Evolutionary conservation across 2,888 invertebrate species (phyloP), one percentile per base, ranked within the genome.

Genomic region (Agonopterix alstromeriana): DNA sequence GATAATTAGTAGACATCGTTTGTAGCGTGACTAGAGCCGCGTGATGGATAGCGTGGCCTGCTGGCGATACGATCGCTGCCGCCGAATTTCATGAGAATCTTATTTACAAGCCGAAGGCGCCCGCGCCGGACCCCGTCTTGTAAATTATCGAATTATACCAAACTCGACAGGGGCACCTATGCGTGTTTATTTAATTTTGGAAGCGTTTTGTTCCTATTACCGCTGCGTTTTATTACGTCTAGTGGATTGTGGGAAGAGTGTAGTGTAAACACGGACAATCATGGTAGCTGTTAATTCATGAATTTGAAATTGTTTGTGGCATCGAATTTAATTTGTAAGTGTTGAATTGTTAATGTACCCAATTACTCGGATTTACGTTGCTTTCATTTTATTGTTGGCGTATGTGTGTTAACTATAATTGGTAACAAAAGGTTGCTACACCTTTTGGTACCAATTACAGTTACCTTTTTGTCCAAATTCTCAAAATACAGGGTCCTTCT

Each of bases 31-130:
- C 73, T 75, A 70, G 73, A 62, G 64, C 65, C 55, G 53, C 58
- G 68, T 82, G 82, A 84, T 79, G 76, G 79, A 84, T 85, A 72
- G 82, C 82, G 81, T 82, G 86, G 82, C 82, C 80, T 82, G 86
- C 72, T 64, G 63, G 68, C 68, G 83, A 83, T 84, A 82, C 67
- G 66, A 82, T 84, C 82, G 67, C 63, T 74, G 75, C 83, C 73
- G 77, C 77, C 82, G 82, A 82, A 82, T 83, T 84, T 78, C 77
- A 74, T 74, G 77, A 82, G 78, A 82, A 77, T 70, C 75, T 77
- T 75, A 73, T 77, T 79, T 77, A 78, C 72, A 68, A 73, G 77
- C 78, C 75, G 60, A 73, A 72, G 76, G 77, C 74, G 66, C 65
- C 61, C 51, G 64, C 66, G 57, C 60, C 58, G 56, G 58, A 58